These are phyloP conservation scores for Bolinopsis microptera DNA, from an alignment of 37 sponge, comb jelly and placozoan species.

Conservation along the genomic window DNA sequence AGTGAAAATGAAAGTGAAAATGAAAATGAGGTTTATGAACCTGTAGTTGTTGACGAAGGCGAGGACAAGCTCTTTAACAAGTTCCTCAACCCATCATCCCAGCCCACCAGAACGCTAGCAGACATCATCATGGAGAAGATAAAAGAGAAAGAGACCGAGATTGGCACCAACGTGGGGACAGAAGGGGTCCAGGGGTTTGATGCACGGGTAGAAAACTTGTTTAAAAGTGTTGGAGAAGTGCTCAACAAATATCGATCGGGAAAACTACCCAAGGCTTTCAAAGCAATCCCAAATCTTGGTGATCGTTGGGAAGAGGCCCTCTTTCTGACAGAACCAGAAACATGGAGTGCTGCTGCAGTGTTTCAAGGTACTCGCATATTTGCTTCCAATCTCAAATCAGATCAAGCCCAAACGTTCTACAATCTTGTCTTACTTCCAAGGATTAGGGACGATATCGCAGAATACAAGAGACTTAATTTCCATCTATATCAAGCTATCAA, in stretches of 20 bases:
- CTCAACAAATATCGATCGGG: conserved; percentile 92
- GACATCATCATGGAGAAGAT: conserved; percentile 88
- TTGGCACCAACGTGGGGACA: conserved; percentile 67
- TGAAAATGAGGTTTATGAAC: conserved; percentile 65
- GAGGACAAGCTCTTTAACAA: conserved; percentile 80
- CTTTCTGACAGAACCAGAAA: conserved; percentile 83
- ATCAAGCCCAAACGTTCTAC: conserved; percentile 88
- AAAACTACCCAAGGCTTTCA: conserved; percentile 96
- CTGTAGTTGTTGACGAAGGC: conserved; percentile 70
- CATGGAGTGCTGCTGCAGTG: conserved; percentile 97
- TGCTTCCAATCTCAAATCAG: conserved; percentile 81
- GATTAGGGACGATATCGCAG: conserved; percentile 95
- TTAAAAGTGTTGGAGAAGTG: conserved; percentile 85
- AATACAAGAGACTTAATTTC: conserved; percentile 91
- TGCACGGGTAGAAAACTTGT: conserved; percentile 75
- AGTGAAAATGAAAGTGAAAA: conserved; percentile 66
- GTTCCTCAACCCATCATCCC: conserved; percentile 74
- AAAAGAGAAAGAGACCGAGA: conserved; percentile 84
- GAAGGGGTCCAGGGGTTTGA: conserved; percentile 70
- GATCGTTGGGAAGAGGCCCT: conserved; percentile 96
- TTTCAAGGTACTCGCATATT: conserved; percentile 94
- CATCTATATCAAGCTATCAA: conserved; percentile 93
- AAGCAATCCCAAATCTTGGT: conserved; percentile 84
- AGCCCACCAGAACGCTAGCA: conserved; percentile 76
- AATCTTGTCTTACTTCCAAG: conserved; percentile 91